Evolutionary conservation across 23 tunicate species (phyloP).

Genomic region (Oikopleura vanhoeffeni): DNA sequence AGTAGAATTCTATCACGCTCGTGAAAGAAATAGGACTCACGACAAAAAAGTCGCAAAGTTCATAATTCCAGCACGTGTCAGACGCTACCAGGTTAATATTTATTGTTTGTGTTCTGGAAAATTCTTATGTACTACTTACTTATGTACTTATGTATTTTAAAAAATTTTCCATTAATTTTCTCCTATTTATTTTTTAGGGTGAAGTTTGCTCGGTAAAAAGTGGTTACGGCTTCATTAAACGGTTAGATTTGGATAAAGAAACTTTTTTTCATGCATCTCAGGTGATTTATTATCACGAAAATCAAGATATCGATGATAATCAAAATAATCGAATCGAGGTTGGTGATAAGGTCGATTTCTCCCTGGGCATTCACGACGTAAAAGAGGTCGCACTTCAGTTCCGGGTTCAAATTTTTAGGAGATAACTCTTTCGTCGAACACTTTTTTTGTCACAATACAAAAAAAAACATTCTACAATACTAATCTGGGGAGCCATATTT

Average conservation of each 20-base stretch:
- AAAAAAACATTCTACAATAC: too few relatives aligned
- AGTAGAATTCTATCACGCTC: conserved; percentile 6
- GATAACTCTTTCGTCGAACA: too few relatives aligned
- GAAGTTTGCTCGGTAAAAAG: conserved; percentile 12
- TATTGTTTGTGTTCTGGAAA: too few relatives aligned
- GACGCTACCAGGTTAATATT: not conserved
- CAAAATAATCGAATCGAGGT: not conserved
- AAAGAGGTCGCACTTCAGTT: not conserved
- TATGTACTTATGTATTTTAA: too few relatives aligned
- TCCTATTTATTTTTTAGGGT: not conserved
- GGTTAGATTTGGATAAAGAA: not conserved
- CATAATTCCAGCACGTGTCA: not conserved
- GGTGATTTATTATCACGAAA: not conserved
- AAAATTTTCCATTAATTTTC: not conserved
- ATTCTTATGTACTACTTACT: too few relatives aligned
- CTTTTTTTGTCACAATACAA: too few relatives aligned
- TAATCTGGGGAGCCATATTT: too few relatives aligned
- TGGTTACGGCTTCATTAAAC: conserved; percentile 10
- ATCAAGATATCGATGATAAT: not conserved
- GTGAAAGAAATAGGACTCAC: not conserved
- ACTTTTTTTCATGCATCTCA: not conserved
- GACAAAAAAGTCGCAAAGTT: not conserved
- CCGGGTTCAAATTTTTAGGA: too few relatives aligned
- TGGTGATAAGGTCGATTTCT: not conserved
- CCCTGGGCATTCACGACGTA: not conserved